Conservation (phyloP, 2,113 vertebrate genomes). For the Strigops habroptila region DNA sequence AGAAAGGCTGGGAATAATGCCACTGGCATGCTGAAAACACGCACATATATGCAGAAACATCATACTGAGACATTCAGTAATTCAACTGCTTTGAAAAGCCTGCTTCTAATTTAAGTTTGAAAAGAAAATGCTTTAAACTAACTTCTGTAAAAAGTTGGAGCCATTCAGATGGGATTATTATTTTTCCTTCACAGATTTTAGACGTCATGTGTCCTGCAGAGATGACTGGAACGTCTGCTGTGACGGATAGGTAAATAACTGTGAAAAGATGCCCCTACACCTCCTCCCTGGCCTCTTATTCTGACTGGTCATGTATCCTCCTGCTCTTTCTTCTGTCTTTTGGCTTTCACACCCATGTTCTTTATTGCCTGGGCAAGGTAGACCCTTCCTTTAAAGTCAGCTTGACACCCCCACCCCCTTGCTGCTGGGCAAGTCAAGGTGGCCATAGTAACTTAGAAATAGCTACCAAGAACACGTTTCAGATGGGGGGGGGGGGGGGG, state of each 20-base stretch:
- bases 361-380: background rate
- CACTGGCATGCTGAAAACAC: background rate
- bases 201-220: background rate
- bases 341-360: background rate
- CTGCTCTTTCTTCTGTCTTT: background rate
- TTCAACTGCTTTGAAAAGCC: conserved; percentile 11
- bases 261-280: background rate
- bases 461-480: background rate
- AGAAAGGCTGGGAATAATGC: background rate
- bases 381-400: background rate
- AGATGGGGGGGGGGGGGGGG: background rate
- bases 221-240: background rate
- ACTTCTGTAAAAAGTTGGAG: background rate
- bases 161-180: background rate
- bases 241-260: background rate
- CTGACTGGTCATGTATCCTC: background rate
- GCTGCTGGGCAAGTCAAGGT: background rate
- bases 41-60: background rate
- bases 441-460: background rate
- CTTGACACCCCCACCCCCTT: background rate
- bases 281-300: background rate
- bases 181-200: background rate
- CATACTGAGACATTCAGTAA: background rate
- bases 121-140: background rate
- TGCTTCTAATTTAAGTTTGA: conserved; percentile 38